Percentiles rank a stretch among this genome's conserved stretches.
Evolutionary conservation across 1,140 invertebrate genomes (phyloP).

Genomic region (Macrosteles quadrilineatus): DNA sequence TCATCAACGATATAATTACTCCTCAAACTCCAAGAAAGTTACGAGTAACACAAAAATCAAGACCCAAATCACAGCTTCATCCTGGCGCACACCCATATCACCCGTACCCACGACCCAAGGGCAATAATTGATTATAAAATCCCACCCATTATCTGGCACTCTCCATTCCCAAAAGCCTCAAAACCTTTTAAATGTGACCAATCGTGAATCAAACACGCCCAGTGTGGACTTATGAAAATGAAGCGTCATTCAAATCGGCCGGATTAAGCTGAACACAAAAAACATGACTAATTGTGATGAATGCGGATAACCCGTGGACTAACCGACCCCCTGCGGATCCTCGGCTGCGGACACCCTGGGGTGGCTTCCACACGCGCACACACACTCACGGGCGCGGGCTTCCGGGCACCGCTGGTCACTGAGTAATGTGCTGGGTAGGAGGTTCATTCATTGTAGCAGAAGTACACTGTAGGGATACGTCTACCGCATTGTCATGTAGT

Average conservation of each 20-base stretch:
- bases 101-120: too few species aligned
- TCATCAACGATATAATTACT: too few species aligned
- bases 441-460: too few species aligned
- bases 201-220: slow-evolving; percentile 1
- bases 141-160: too few species aligned
- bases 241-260: background rate
- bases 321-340: background rate
- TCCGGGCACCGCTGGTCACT: background rate
- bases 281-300: slow-evolving; percentile 23
- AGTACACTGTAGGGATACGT: too few species aligned
- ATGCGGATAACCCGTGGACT: background rate
- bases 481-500: too few species aligned
- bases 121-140: too few species aligned
- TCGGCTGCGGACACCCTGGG: background rate
- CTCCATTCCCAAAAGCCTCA: background rate
- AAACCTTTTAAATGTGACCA: slow-evolving; percentile 2
- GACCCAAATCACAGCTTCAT: too few species aligned
- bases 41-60: too few species aligned
- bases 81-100: too few species aligned
- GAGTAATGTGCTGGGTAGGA: too few species aligned
- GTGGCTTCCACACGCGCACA: background rate
- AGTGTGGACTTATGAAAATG: slow-evolving; percentile 17
- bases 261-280: slow-evolving; percentile 4
- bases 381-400: background rate
- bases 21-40: too few species aligned